Percentiles rank a stretch among this genome's conserved stretches.
phyloP scores from a whole-genome alignment of 2,888 invertebrate genomes.

The Scelioninae gen. 1 region DNA sequence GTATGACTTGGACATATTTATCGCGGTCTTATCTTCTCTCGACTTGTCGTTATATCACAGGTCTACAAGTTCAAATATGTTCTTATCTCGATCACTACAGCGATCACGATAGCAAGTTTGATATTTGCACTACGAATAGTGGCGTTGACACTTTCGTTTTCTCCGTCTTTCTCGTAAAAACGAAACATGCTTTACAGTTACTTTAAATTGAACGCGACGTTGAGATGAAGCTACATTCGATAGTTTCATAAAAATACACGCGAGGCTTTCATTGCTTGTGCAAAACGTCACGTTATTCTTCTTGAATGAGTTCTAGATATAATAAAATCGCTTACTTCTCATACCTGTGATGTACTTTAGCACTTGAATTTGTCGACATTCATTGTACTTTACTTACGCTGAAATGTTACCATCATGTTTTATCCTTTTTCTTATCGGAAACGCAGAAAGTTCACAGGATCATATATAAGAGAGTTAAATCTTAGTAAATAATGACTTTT shows the following conservation, averaged over 20 bases:
- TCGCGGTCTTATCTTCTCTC: slow-evolving; percentile 41
- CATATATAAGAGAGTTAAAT: slow-evolving; percentile 28
- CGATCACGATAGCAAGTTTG: slow-evolving; percentile 46
- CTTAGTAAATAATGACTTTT: slow-evolving; percentile 18
- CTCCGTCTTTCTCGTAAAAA: slow-evolving; percentile 33
- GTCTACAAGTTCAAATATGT: slow-evolving; percentile 47
- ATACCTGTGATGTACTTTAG: slow-evolving; percentile 53
- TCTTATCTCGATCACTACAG: slow-evolving; percentile 36
- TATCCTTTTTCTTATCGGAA: slow-evolving; percentile 44
- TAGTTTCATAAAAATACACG: slow-evolving; percentile 59
- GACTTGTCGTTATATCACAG: slow-evolving; percentile 38
- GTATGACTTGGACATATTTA: slow-evolving; percentile 45
- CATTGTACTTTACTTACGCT: slow-evolving; percentile 53
- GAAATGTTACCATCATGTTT: slow-evolving; percentile 35
- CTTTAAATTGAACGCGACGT: slow-evolving; percentile 59
- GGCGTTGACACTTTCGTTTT: slow-evolving; percentile 50
- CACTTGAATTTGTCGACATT: slow-evolving; percentile 61
- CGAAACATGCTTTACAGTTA: slow-evolving; percentile 62
- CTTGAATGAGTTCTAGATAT: slow-evolving; percentile 50
- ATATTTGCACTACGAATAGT: slow-evolving; percentile 54
- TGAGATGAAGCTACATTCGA: slow-evolving; percentile 58
- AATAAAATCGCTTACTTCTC: slow-evolving; percentile 58
- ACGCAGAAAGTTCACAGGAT: slow-evolving; percentile 59
- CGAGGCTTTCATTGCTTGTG: slow-evolving; percentile 38
- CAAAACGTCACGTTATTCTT: slow-evolving; percentile 63